Percentiles rank a stretch among this genome's conserved stretches.
phyloP scores from a whole-genome alignment of 2,113 vertebrate genomes.

The Orientallactaga bullata region DNA sequence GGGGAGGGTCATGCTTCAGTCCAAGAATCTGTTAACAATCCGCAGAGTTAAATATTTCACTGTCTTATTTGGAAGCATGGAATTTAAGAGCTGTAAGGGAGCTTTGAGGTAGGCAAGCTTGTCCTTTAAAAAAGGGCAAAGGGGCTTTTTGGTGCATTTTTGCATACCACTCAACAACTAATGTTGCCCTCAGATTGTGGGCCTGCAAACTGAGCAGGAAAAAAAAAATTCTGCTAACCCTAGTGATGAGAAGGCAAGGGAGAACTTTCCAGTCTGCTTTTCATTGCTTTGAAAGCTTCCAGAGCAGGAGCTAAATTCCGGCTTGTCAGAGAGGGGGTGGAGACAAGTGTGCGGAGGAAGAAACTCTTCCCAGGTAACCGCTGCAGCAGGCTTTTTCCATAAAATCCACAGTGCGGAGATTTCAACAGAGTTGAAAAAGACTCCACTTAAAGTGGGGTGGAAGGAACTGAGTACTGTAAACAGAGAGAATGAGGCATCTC shows the following conservation, averaged over 20 bases:
- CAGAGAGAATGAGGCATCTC: neutral
- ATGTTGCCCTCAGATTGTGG: neutral
- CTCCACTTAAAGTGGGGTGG: neutral
- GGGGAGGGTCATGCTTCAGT: conserved; percentile 19
- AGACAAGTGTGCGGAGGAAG: neutral
- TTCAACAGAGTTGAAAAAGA: neutral
- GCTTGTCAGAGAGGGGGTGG: neutral
- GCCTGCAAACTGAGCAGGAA: neutral
- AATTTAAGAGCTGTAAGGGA: conserved; percentile 47
- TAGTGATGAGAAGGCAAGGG: neutral
- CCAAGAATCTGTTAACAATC: conserved; percentile 80
- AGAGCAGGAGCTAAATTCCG: neutral
- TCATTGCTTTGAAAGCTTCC: conserved; percentile 6
- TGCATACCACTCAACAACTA: neutral
- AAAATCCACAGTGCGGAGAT: neutral
- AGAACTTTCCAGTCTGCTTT: neutral
- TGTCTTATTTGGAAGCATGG: conserved; percentile 65
- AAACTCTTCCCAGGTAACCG: neutral
- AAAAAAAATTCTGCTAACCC: neutral
- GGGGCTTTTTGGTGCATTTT: neutral
- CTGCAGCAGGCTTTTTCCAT: neutral
- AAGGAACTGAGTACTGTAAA: neutral
- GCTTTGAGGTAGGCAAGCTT: conserved; percentile 47
- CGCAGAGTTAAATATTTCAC: conserved; percentile 72
- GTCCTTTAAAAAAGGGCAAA: conserved; percentile 21